Conservation (phyloP, 2,113 vertebrate species). For the Erythrocebus patas region DNA sequence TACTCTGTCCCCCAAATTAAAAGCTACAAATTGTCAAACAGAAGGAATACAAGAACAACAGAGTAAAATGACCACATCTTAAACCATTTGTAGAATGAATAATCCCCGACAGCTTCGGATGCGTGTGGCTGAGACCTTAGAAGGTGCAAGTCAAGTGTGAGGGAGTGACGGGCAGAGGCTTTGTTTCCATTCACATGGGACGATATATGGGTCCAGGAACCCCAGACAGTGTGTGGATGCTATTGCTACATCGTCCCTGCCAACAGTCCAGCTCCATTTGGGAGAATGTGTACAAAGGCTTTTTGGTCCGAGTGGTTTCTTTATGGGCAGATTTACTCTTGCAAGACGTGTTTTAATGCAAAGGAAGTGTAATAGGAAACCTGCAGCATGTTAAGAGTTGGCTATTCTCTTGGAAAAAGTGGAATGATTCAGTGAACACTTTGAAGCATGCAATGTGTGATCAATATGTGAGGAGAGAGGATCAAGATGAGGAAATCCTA, state of each 20-base stretch:
- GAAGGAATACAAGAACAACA: slow-evolving; percentile 28
- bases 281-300: background rate
- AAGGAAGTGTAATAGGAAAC: background rate
- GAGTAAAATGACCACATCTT: slow-evolving; percentile 19
- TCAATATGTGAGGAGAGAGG: background rate
- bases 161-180: background rate
- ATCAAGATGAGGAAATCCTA: slow-evolving; percentile 45
- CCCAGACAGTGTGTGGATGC: background rate
- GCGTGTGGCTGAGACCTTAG: background rate
- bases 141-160: background rate
- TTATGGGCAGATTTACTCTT: slow-evolving; percentile 11
- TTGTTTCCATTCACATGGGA: background rate
- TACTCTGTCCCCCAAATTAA: background rate
- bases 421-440: slow-evolving; percentile 33
- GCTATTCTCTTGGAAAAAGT: slow-evolving; percentile 26
- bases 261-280: background rate
- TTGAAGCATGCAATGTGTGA: slow-evolving; percentile 41
- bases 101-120: background rate
- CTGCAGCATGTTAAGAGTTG: slow-evolving; percentile 10
- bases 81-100: background rate
- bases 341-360: background rate
- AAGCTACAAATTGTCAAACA: slow-evolving; percentile 40
- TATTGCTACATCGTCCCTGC: background rate
- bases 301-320: slow-evolving; percentile 20
- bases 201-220: background rate